Evolutionary conservation across 2,113 vertebrate genomes (phyloP), one percentile per base, ranked within the genome.

Genomic region (Triplophysa rosa): DNA sequence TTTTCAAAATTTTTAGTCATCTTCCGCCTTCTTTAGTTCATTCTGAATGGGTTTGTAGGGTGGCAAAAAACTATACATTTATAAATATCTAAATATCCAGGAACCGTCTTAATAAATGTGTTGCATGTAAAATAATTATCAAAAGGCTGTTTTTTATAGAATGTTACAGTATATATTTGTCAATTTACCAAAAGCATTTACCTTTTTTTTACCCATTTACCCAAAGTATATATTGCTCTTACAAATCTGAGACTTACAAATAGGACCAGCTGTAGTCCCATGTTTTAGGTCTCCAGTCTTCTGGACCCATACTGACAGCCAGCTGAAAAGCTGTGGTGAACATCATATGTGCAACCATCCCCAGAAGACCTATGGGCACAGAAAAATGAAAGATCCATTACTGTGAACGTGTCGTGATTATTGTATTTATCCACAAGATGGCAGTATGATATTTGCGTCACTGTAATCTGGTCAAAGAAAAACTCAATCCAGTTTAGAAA

Each of bases 181-280:
- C 29, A 29, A 29, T 29, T 4, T 29, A 29, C 29, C 29, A 37
- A 37, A 37, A 37, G 6, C 33, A 37, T 7, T 37, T 37, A 6
- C 7, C 33, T 6, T 37, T 7, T 37, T 37, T 37, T 37, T 37
- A 37, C 33, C 33, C 33, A 37, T 37, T 37, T 37, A 37, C 33
- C 33, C 33, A 37, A 37, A 37, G 5, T 7, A 49, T 47, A 49
- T 64, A 64, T 24, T 10, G 16, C 65, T 23, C 12, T 37, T 7
- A 54, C 37, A 29, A 65, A 17, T 33, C 11, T 45, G 10, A 24
- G 8, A 33, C 86, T 88, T 90, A 99, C 97, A 92, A 91, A 73
- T 96, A 98, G 68, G 97, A 98, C 97, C 97, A 98, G 82, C 97
- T 96, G 80, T 99, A 99, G 92, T 97, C 96, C 97, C 97, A 99